These are phyloP conservation scores for Lepus europaeus DNA, from an alignment of 2,113 vertebrate species.

Conservation along the genomic window DNA sequence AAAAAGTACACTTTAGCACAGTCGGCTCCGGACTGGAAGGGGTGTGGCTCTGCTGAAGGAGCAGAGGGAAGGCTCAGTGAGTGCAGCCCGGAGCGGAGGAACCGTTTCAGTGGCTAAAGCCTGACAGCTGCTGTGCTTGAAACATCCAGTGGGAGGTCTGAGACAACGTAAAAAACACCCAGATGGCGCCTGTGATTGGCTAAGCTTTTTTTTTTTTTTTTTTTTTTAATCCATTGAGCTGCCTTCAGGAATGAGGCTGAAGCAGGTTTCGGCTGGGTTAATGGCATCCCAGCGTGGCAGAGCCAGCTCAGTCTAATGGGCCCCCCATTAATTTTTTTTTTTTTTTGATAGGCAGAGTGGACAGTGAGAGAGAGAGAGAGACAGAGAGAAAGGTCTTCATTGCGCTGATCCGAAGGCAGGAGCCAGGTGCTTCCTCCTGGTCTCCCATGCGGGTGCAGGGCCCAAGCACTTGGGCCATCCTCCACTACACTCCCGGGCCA, in stretches of 20 bases:
- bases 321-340: no score
- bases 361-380: no score
- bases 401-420: no score
- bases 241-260: not conserved
- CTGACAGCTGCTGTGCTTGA: not conserved
- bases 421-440: no score
- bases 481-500: no score
- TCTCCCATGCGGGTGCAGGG: no score
- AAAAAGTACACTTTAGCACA: no score
- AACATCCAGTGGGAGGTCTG: not conserved
- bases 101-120: not conserved
- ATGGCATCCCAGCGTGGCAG: not conserved
- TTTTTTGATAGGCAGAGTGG: no score
- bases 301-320: not conserved
- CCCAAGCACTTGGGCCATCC: no score
- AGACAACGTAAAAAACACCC: no score
- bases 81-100: not conserved
- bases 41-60: not conserved
- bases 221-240: not conserved
- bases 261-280: not conserved
- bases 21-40: no score
- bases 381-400: no score
- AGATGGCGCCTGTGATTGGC: not conserved
- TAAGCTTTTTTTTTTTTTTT: not conserved
- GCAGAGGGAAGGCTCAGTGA: not conserved